Evolutionary conservation across 1,140 invertebrate species (phyloP), one percentile per base, ranked within the genome.

Genomic region (Catajapyx aquilonaris): DNA sequence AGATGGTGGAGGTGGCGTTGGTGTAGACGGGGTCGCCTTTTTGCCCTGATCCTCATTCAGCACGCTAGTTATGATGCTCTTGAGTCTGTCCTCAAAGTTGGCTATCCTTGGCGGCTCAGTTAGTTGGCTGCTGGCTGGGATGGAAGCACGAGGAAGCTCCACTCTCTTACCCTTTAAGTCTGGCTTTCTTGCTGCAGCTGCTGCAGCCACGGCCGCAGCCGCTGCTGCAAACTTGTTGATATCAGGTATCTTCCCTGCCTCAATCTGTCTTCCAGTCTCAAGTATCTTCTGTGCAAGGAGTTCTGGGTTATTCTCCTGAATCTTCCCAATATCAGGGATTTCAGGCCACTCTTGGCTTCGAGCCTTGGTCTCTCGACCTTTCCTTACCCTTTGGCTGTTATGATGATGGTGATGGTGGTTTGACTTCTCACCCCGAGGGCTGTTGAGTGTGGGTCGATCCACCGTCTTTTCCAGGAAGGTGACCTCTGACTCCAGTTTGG

Each of bases 271-370:
- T 3, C 81, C 81, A 0, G 79, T 85, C 54, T 87, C 83, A 13
- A 87, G 57, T 41, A 87, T 86, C 51, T 88, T 88, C 53, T 81
- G 76, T 0, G 83, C 81, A 11, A 87, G 54, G 30, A 86, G 70
- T 55, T 87, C 83, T 0, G 81, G 84, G 62, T 87, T 86, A 47
- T 84, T 83, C 48, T 87, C 84, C 48, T 86, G 77, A 40, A 87
- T 88, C 55, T 85, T 86, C 2, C 75, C 81, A 20, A 86, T 71
- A 44, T 85, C 80, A 1, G 81, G 81, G 18, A 88, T 77, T 44
- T 85, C 80, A 0, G 83, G 81, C 81, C 81, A 87, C 48, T 87
- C 81, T 53, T 86, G 81, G 1, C 78, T 83, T 2, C 80, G 61
- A 2, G 75, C 73, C 2, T 80, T 64, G 38, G 73, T 67, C 38